These are phyloP conservation scores for Acanthurus leucopareius DNA, from an alignment of 2,797 vertebrate species.

Conservation along the genomic window DNA sequence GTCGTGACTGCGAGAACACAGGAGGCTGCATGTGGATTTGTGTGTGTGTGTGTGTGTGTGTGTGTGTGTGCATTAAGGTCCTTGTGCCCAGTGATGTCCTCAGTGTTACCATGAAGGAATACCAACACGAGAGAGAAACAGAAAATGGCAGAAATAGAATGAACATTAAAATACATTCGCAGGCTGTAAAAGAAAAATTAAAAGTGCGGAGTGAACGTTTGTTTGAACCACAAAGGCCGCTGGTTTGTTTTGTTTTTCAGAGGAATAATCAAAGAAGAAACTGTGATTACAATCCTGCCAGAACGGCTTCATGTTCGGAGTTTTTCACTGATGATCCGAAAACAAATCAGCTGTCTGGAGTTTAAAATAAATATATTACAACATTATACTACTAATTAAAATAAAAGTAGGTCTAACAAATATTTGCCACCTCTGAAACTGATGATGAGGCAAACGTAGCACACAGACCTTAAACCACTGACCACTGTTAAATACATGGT, in stretches of 20 bases:
- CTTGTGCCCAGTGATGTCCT: too few species aligned
- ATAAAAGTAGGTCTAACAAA: neutral
- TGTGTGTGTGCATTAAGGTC: too few species aligned
- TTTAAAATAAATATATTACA: neutral
- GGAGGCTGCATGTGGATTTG: too few species aligned
- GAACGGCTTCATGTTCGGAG: neutral
- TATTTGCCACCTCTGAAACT: neutral
- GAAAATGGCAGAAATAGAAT: too few species aligned
- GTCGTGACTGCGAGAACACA: too few species aligned
- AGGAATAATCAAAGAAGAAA: neutral
- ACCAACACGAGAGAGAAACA: too few species aligned
- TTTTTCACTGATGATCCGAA: neutral
- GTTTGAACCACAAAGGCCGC: slow-evolving; percentile 16
- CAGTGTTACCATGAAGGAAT: too few species aligned
- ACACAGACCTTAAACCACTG: neutral
- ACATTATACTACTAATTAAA: neutral
- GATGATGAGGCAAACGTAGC: neutral
- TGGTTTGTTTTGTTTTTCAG: neutral
- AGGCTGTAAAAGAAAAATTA: slow-evolving; percentile 9
- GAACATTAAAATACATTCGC: neutral
- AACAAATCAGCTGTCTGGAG: neutral
- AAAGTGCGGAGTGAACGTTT: neutral
- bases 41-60: too few species aligned
- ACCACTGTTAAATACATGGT: neutral
- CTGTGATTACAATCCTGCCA: neutral